Conservation (phyloP, 2,888 invertebrate species). For the Corythucha ciliata region DNA sequence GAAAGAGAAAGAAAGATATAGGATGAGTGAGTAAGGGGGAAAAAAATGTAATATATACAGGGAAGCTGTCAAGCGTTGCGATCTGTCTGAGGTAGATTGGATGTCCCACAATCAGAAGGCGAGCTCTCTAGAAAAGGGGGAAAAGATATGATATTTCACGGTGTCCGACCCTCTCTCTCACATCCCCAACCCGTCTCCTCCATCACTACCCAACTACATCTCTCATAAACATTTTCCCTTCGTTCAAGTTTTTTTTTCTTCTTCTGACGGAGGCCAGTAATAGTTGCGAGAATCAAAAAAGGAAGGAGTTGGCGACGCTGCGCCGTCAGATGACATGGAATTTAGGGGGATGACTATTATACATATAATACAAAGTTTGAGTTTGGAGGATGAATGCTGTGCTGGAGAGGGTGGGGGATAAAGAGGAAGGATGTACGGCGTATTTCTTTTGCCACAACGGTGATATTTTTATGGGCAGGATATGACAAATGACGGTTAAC, state of each 20-base stretch:
- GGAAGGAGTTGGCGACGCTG: too few species aligned
- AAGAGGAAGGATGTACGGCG: too few species aligned
- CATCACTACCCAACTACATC: not conserved
- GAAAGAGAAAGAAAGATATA: not conserved
- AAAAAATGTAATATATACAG: not conserved
- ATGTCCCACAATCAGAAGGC: conserved; percentile 21
- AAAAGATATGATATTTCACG: too few species aligned
- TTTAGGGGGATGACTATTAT: too few species aligned
- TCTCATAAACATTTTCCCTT: not conserved
- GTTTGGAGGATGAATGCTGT: too few species aligned
- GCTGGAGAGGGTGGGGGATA: too few species aligned
- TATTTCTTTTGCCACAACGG: conserved; percentile 13
- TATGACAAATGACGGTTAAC: conserved; percentile 23
- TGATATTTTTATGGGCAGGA: conserved; percentile 21
- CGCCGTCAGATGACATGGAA: too few species aligned
- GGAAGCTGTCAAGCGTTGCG: conserved; percentile 10
- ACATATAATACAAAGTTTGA: too few species aligned
- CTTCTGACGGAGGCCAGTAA: not conserved
- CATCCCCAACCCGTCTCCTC: not conserved
- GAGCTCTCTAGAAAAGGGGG: too few species aligned
- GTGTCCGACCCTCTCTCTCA: too few species aligned
- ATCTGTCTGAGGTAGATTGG: conserved; percentile 19
- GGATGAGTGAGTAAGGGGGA: conserved; percentile 1
- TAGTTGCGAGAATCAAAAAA: not conserved
- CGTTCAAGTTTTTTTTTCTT: not conserved